Percentiles rank a stretch among this genome's conserved stretches.
Conservation (phyloP, 2,797 vertebrate species). For the Phalanger gymnotis region DNA sequence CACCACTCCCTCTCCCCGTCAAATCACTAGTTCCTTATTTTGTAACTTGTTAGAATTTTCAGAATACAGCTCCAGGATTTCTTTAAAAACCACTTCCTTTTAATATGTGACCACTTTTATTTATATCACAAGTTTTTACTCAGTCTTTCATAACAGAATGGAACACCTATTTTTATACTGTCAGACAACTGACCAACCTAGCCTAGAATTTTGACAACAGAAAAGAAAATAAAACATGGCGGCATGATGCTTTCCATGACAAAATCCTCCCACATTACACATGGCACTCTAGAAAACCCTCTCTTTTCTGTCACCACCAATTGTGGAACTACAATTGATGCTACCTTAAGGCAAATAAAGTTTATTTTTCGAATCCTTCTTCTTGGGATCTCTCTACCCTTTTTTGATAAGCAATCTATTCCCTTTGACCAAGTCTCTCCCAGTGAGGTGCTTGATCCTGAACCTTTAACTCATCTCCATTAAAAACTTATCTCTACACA, state of each 20-base stretch:
- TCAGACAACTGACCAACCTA: neutral
- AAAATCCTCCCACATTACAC: neutral
- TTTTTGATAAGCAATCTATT: neutral
- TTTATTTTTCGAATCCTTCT: neutral
- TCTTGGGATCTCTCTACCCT: neutral
- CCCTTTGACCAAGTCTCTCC: neutral
- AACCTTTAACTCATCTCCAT: neutral
- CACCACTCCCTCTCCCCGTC: no score
- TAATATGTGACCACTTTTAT: neutral
- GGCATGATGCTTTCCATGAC: neutral
- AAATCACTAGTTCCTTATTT: neutral
- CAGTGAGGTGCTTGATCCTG: neutral
- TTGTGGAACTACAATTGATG: neutral
- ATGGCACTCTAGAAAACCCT: neutral
- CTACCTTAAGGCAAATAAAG: neutral
- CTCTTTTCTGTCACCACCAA: neutral
- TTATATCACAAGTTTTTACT: constrained; percentile 27
- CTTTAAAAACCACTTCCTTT: constrained; percentile 46
- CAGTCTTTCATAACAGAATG: neutral
- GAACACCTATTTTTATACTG: neutral
- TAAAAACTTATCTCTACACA: neutral
- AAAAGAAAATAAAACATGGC: neutral
- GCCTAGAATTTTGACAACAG: neutral
- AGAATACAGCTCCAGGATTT: constrained; percentile 36
- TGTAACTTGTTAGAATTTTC: constrained; percentile 20